A percentile compares a stretch with the other conserved stretches of the same genome.
Conservation (phyloP, 2,797 vertebrate species). For the Lithobates sylvaticus region DNA sequence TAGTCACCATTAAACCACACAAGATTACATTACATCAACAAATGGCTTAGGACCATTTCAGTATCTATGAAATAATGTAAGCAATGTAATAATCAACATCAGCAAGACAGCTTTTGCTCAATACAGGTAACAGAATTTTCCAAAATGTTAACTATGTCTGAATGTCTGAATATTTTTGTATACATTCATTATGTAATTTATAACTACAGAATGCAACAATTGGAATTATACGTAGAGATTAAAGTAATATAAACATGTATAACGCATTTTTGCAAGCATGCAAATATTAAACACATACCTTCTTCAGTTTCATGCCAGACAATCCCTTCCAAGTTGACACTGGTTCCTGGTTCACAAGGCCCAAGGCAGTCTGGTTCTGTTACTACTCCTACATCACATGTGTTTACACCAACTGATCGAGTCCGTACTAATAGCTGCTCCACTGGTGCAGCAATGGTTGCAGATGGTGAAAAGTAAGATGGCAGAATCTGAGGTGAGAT, state of each 20-base stretch:
- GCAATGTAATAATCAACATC: not conserved
- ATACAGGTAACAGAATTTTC: not conserved
- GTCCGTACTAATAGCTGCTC: slow-evolving; percentile 92
- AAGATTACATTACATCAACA: not conserved
- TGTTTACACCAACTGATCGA: slow-evolving; percentile 95
- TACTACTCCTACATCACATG: slow-evolving; percentile 87
- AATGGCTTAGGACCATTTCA: not conserved
- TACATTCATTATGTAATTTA: too few species aligned
- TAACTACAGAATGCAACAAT: too few species aligned
- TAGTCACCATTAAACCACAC: not conserved
- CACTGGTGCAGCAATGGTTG: slow-evolving; percentile 84
- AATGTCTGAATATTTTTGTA: not conserved
- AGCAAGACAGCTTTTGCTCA: slow-evolving; percentile 2
- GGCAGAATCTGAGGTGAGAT: slow-evolving; percentile 81
- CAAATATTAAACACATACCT: slow-evolving; percentile 77
- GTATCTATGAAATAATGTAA: too few species aligned
- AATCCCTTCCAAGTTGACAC: slow-evolving; percentile 98
- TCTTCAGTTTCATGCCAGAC: slow-evolving; percentile 99
- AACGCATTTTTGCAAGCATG: not conserved
- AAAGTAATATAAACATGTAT: too few species aligned
- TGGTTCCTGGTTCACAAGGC: slow-evolving; percentile 96
- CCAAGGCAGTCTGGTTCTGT: slow-evolving; percentile 90
- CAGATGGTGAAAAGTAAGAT: slow-evolving; percentile 83
- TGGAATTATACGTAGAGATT: too few species aligned
- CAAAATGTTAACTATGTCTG: slow-evolving; percentile 37